A percentile compares a stretch with the other conserved stretches of the same genome.
These are phyloP conservation scores for Cyprinodon tularosa DNA, from an alignment of 2,113 vertebrate genomes.

Conservation along the genomic window DNA sequence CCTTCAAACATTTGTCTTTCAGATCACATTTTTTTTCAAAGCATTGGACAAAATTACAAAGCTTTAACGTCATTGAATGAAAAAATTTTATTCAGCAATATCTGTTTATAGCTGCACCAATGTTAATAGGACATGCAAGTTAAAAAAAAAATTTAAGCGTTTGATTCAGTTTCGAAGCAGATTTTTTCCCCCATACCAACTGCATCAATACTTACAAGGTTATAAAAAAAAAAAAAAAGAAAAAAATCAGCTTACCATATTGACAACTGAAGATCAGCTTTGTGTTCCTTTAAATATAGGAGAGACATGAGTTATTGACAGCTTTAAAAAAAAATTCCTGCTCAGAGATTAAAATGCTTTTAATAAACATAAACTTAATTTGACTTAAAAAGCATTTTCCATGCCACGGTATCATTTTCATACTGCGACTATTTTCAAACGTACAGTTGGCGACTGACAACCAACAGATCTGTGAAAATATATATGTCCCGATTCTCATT, in stretches of 20 bases:
- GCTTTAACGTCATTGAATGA: too few relatives aligned
- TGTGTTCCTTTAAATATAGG: neutral
- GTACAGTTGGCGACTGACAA: too few relatives aligned
- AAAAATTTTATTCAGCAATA: too few relatives aligned
- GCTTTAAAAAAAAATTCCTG: neutral
- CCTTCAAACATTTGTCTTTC: neutral
- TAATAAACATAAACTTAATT: neutral
- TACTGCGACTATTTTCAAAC: neutral
- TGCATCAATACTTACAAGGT: neutral
- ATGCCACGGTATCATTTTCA: neutral
- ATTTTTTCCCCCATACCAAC: neutral
- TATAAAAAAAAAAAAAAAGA: neutral
- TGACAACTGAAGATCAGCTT: slow-evolving; percentile 16
- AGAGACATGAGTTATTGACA: neutral
- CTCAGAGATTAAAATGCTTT: too few relatives aligned
- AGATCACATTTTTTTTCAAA: neutral
- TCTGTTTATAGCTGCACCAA: too few relatives aligned
- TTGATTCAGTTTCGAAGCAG: too few relatives aligned
- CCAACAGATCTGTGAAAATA: too few relatives aligned
- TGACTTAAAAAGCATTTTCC: neutral
- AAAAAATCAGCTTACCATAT: slow-evolving; percentile 53
- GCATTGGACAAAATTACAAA: too few relatives aligned
- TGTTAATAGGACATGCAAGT: too few relatives aligned
- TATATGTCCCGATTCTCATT: too few relatives aligned
- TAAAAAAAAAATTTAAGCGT: neutral